phyloP scores from a whole-genome alignment of 1,140 invertebrate species.

The Helicoverpa armigera region DNA sequence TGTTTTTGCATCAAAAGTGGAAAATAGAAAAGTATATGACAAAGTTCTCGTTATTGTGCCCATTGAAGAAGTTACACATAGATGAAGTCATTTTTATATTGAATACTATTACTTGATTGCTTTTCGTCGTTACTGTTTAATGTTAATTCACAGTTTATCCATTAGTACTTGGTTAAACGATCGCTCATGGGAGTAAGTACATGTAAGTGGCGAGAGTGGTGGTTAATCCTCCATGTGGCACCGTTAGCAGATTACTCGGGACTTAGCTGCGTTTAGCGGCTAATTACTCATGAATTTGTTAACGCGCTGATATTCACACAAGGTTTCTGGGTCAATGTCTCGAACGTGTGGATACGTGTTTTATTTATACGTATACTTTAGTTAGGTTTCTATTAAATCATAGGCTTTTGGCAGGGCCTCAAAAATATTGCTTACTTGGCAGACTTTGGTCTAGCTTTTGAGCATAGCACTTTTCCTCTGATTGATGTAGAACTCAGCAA shows the following conservation, averaged over 20 bases:
- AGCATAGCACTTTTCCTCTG: neutral
- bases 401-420: slow-evolving; percentile 8
- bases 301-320: neutral
- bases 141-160: too few relatives aligned
- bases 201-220: neutral
- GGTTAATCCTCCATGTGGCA: neutral
- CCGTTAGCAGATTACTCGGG: neutral
- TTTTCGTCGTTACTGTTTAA: too few relatives aligned
- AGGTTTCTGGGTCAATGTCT: slow-evolving; percentile 2
- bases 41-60: too few relatives aligned
- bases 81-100: too few relatives aligned
- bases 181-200: neutral
- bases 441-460: slow-evolving; percentile 17
- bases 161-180: neutral
- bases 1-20: neutral
- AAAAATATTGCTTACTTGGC: neutral
- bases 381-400: neutral
- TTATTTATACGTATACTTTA: neutral
- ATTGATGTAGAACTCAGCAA: neutral
- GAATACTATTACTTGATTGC: too few relatives aligned
- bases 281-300: slow-evolving; percentile 19
- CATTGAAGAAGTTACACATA: too few relatives aligned
- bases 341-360: neutral
- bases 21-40: too few relatives aligned
- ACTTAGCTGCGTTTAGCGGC: slow-evolving; percentile 7